Percentiles rank a stretch among this genome's conserved stretches.
These are phyloP conservation scores for Venusia cambrica DNA, from an alignment of 2,888 invertebrate species.

Conservation along the genomic window DNA sequence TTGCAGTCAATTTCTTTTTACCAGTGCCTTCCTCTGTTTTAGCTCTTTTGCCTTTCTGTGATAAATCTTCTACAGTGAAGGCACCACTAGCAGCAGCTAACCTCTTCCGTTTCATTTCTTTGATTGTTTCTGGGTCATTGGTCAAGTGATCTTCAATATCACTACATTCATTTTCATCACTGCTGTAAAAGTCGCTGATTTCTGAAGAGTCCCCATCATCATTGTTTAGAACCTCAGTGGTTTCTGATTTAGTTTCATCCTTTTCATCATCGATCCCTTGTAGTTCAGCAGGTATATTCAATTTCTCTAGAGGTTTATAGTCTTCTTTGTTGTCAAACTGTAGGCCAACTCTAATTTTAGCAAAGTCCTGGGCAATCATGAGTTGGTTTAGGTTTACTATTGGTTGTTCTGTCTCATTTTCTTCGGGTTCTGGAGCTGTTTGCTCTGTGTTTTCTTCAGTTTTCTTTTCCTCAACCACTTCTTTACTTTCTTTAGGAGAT, in stretches of 20 bases:
- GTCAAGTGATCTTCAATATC: slow-evolving; percentile 76
- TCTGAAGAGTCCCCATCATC: slow-evolving; percentile 82
- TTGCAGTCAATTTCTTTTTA: slow-evolving; percentile 86
- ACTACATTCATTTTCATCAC: slow-evolving; percentile 81
- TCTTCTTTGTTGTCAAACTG: slow-evolving; percentile 84
- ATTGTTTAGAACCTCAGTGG: slow-evolving; percentile 44
- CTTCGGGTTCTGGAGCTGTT: slow-evolving; percentile 39
- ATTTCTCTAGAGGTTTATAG: slow-evolving; percentile 80
- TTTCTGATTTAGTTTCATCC: slow-evolving; percentile 45
- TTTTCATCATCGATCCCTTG: slow-evolving; percentile 68
- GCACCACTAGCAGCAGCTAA: slow-evolving; percentile 77
- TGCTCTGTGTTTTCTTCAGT: slow-evolving; percentile 39
- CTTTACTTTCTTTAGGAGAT: slow-evolving; percentile 35
- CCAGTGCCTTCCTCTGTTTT: slow-evolving; percentile 40
- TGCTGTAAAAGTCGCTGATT: slow-evolving; percentile 85
- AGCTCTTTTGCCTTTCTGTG: slow-evolving; percentile 57
- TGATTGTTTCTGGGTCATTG: slow-evolving; percentile 66
- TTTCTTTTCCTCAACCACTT: slow-evolving; percentile 38
- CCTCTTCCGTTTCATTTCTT: slow-evolving; percentile 68
- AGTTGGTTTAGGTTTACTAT: slow-evolving; percentile 65
- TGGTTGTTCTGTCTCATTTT: slow-evolving; percentile 47
- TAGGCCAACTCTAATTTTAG: slow-evolving; percentile 88
- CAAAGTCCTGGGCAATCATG: slow-evolving; percentile 88
- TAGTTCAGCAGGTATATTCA: slow-evolving; percentile 60
- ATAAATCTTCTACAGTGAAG: slow-evolving; percentile 77